Percentiles rank a stretch among this genome's conserved stretches.
Evolutionary conservation across 2,888 invertebrate species (phyloP).

Genomic region (Acleris holmiana): DNA sequence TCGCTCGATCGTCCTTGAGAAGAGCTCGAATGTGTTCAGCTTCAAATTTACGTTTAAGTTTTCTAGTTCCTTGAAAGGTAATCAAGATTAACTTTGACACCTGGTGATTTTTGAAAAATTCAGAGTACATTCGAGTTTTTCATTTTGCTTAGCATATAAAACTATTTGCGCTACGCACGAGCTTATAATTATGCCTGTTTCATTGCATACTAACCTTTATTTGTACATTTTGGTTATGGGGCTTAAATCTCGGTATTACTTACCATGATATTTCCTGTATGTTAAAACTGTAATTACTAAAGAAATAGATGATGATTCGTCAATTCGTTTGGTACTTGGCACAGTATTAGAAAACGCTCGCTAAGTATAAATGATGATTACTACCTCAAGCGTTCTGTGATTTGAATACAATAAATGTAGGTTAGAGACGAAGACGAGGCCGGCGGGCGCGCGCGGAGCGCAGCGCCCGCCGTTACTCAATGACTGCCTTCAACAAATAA

Average conservation of each 20-base stretch:
- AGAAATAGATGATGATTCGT: conserved; percentile 33
- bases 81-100: conserved; percentile 49
- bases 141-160: background rate
- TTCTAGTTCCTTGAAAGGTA: conserved; percentile 50
- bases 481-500: conserved; percentile 5
- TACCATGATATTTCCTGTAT: conserved; percentile 39
- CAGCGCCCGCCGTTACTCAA: conserved; percentile 5
- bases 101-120: conserved; percentile 23
- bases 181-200: conserved; percentile 42
- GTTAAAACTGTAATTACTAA: conserved; percentile 28
- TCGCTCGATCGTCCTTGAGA: conserved; percentile 10
- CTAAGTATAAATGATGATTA: conserved; percentile 47
- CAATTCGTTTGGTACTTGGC: conserved; percentile 44
- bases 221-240: conserved; percentile 28
- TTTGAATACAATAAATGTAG: conserved; percentile 53
- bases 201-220: conserved; percentile 32
- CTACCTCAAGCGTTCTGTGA: conserved; percentile 49
- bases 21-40: conserved; percentile 38
- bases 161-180: conserved; percentile 39
- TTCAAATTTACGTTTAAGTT: conserved; percentile 44
- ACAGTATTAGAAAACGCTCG: conserved; percentile 52
- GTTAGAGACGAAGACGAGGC: conserved; percentile 58
- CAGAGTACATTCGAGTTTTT: conserved; percentile 42
- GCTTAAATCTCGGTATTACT: conserved; percentile 40
- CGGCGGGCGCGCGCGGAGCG: conserved; percentile 41